Conservation (phyloP, 1,140 invertebrate species). For the Aphaenogaster floridana region DNA sequence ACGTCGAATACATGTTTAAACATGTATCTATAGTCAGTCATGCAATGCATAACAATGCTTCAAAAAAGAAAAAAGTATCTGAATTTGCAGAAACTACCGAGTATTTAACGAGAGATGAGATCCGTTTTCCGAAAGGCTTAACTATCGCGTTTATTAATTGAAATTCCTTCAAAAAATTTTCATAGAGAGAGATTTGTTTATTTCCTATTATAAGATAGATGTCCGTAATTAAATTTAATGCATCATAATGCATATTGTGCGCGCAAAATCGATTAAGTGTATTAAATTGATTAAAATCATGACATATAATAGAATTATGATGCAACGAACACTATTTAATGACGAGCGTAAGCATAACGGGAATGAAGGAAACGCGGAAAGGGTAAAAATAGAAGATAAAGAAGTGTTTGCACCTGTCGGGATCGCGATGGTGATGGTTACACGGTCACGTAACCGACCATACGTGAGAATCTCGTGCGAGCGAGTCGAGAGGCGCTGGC, state of each 20-base stretch:
- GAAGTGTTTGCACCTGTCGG: slow-evolving; percentile 80
- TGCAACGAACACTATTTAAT: neutral
- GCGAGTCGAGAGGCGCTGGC: slow-evolving; percentile 73
- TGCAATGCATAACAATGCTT: neutral
- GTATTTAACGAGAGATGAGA: neutral
- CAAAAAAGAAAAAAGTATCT: neutral
- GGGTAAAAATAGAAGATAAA: slow-evolving; percentile 35
- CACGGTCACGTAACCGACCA: slow-evolving; percentile 78
- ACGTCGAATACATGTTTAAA: neutral
- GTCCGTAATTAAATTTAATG: slow-evolving; percentile 26
- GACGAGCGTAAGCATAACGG: slow-evolving; percentile 13
- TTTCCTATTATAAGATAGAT: neutral
- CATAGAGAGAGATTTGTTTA: neutral
- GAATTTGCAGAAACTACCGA: neutral
- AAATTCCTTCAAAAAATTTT: neutral
- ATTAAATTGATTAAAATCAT: slow-evolving; percentile 44
- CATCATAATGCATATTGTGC: neutral
- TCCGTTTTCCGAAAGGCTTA: neutral
- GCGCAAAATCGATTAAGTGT: slow-evolving; percentile 21
- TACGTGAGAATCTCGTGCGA: slow-evolving; percentile 79
- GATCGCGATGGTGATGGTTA: slow-evolving; percentile 74
- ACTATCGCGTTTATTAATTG: neutral
- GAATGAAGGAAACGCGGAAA: neutral
- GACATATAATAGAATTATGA: neutral
- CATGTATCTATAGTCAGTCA: neutral